Conservation (phyloP, 2,797 vertebrate genomes). For the Coregonus sp. region DNA sequence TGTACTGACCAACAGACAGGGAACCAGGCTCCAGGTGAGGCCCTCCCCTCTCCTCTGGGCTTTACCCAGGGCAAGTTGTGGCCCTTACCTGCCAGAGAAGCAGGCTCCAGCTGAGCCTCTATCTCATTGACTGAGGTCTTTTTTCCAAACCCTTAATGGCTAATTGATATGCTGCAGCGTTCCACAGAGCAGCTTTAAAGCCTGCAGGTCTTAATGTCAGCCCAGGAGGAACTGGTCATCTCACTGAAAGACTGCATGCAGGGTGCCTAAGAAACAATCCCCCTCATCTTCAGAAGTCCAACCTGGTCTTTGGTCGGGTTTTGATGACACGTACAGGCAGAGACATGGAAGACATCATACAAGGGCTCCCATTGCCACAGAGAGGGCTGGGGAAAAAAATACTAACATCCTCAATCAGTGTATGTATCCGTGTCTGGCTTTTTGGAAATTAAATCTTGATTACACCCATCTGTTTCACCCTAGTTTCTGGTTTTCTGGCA, state of each 20-base stretch:
- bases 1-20: not conserved
- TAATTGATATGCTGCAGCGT: slow-evolving; percentile 74
- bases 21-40: slow-evolving; percentile 28
- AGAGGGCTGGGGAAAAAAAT: not conserved
- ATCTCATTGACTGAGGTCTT: slow-evolving; percentile 53
- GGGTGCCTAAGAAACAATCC: slow-evolving; percentile 26
- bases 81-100: slow-evolving; percentile 37
- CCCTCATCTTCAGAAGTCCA: slow-evolving; percentile 42
- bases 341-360: slow-evolving; percentile 25
- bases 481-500: slow-evolving; percentile 54
- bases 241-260: slow-evolving; percentile 24
- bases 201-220: slow-evolving; percentile 64
- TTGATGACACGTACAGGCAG: slow-evolving; percentile 41
- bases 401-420: slow-evolving; percentile 23
- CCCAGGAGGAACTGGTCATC: slow-evolving; percentile 38
- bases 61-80: not conserved
- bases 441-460: slow-evolving; percentile 59
- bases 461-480: slow-evolving; percentile 60
- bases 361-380: slow-evolving; percentile 28
- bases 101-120: slow-evolving; percentile 21
- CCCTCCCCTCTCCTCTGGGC: slow-evolving; percentile 15
- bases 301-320: slow-evolving; percentile 19
- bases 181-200: slow-evolving; percentile 65
- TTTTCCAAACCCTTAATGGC: slow-evolving; percentile 66
- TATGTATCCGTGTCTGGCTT: slow-evolving; percentile 39